Percentiles rank a stretch among this genome's conserved stretches.
phyloP scores from a whole-genome alignment of 2,888 invertebrate species.

The Tolmerus cingulatus region DNA sequence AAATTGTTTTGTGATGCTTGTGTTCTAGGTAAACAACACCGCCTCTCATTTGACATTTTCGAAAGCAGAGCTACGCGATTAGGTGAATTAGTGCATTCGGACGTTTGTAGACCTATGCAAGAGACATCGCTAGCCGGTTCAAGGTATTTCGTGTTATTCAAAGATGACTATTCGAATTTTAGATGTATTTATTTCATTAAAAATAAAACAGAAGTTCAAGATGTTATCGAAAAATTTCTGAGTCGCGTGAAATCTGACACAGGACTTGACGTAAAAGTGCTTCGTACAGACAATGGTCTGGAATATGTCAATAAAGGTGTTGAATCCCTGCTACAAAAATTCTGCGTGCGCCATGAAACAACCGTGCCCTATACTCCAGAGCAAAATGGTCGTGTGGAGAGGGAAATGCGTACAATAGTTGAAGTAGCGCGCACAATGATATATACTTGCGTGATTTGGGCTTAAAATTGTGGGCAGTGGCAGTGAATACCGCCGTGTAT shows the following conservation, averaged over 20 bases:
- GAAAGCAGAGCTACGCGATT: constrained; percentile 43
- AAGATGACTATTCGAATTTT: constrained; percentile 46
- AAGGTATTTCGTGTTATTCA: constrained; percentile 49
- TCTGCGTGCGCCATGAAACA: constrained; percentile 52
- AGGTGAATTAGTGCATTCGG: constrained; percentile 51
- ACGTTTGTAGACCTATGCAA: constrained; percentile 51
- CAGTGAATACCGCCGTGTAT: constrained; percentile 51
- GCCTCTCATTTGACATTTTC: constrained; percentile 46
- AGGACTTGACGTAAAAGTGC: no score
- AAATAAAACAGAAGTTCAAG: neutral
- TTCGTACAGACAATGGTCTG: no score
- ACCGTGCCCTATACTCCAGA: constrained; percentile 56
- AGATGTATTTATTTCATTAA: neutral
- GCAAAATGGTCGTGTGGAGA: constrained; percentile 58
- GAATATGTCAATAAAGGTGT: constrained; percentile 45
- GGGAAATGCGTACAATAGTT: constrained; percentile 56
- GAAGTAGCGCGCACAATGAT: constrained; percentile 54
- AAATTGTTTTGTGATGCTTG: constrained; percentile 51
- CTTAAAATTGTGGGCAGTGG: constrained; percentile 52
- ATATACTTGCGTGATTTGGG: constrained; percentile 48
- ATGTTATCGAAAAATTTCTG: no score
- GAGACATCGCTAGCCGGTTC: constrained; percentile 48
- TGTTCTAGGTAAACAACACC: constrained; percentile 50
- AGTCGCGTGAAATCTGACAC: neutral
- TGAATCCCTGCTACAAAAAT: constrained; percentile 48